Conservation (phyloP, 2,888 invertebrate species). For the Leucania comma region DNA sequence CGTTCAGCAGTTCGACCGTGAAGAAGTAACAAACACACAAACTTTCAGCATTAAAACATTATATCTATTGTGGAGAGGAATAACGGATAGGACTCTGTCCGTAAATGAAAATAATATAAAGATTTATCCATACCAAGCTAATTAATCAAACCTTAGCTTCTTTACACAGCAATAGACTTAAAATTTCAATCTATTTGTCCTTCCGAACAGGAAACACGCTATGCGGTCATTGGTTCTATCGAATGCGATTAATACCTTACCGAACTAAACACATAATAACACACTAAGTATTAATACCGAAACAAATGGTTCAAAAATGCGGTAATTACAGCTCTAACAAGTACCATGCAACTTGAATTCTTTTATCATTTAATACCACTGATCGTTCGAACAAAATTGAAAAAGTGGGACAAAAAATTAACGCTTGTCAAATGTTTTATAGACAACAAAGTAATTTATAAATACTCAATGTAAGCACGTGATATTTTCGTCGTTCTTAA, state of each 20-base stretch:
- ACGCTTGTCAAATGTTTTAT: not conserved
- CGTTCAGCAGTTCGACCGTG: too few species aligned
- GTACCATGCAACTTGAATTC: constrained; percentile 25
- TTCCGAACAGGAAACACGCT: constrained; percentile 24
- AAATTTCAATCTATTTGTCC: constrained; percentile 6
- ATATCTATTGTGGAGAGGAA: too few species aligned
- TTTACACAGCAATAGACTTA: not conserved
- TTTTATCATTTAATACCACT: constrained; percentile 21
- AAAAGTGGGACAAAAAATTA: constrained; percentile 24
- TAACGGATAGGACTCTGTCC: too few species aligned
- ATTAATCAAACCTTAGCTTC: not conserved
- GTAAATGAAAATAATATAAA: too few species aligned
- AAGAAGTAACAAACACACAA: too few species aligned
- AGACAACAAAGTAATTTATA: constrained; percentile 9
- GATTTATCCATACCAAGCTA: not conserved
- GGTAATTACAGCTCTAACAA: constrained; percentile 30
- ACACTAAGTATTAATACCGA: constrained; percentile 32
- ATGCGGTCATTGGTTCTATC: constrained; percentile 27
- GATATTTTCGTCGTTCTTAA: not conserved
- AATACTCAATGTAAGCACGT: not conserved
- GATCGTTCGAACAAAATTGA: constrained; percentile 34
- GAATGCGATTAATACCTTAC: constrained; percentile 25
- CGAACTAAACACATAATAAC: constrained; percentile 28
- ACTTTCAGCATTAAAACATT: too few species aligned
- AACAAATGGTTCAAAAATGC: constrained; percentile 43